A percentile compares a stretch with the other conserved stretches of the same genome.
These are phyloP conservation scores for Eremophila alpestris DNA, from an alignment of 2,797 vertebrate species.

Conservation along the genomic window DNA sequence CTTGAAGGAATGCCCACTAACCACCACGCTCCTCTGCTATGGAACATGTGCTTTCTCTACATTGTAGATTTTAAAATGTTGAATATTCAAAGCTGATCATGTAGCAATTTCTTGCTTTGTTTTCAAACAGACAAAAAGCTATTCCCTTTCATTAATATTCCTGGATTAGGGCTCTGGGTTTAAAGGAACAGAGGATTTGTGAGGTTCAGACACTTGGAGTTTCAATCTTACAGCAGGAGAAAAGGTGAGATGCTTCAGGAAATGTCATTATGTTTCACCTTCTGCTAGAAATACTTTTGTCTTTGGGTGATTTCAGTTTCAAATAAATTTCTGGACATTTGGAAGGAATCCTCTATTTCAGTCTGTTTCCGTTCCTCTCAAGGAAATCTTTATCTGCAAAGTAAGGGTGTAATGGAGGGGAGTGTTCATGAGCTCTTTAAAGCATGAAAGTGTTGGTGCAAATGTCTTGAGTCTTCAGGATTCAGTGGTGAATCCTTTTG, in stretches of 20 bases:
- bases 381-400: neutral
- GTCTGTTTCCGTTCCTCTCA: neutral
- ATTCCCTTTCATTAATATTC: neutral
- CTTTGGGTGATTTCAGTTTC: neutral
- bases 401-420: neutral
- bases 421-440: neutral
- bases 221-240: neutral
- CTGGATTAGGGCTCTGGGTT: neutral
- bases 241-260: neutral
- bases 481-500: neutral
- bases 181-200: neutral
- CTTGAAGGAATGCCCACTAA: neutral
- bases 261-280: neutral
- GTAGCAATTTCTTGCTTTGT: neutral
- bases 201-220: neutral
- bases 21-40: neutral
- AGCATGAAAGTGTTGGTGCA: neutral
- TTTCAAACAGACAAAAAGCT: neutral
- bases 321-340: neutral
- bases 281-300: neutral
- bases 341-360: neutral
- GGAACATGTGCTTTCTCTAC: neutral
- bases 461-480: neutral
- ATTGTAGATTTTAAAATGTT: neutral
- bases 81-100: neutral